A percentile compares a stretch with the other conserved stretches of the same genome.
These are phyloP conservation scores for Pristionchus entomophagus DNA, from an alignment of 2,888 invertebrate genomes.

Conservation along the genomic window DNA sequence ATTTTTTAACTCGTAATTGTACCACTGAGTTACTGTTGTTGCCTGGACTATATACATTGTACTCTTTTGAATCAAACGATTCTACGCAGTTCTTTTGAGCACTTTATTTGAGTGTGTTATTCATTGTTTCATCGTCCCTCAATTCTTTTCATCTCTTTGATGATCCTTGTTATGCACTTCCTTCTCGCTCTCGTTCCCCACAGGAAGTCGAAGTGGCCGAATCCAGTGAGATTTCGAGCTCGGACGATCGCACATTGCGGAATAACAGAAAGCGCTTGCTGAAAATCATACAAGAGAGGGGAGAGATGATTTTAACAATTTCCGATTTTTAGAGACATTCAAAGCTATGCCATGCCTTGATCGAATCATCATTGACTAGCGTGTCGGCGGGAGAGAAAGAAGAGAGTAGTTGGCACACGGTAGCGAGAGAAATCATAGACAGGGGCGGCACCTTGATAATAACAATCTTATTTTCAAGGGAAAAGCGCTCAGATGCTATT, in stretches of 20 bases:
- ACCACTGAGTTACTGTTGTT: too few species aligned
- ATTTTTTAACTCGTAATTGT: too few species aligned
- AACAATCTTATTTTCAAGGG: too few species aligned
- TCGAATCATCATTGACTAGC: not conserved
- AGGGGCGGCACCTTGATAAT: not conserved
- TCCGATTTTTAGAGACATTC: too few species aligned
- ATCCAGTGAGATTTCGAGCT: not conserved
- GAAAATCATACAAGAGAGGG: too few species aligned
- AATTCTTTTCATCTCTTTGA: not conserved
- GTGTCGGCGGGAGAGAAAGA: not conserved
- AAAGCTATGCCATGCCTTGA: too few species aligned
- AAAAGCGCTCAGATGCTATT: too few species aligned
- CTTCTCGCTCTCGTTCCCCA: not conserved
- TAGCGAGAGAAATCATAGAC: not conserved
- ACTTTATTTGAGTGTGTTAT: not conserved
- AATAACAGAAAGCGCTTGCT: not conserved
- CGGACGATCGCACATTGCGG: not conserved
- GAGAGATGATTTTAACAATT: too few species aligned
- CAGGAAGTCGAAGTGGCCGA: conserved; percentile 10
- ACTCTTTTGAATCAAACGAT: not conserved
- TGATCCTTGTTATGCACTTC: not conserved
- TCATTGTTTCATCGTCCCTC: not conserved
- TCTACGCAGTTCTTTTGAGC: not conserved
- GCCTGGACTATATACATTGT: too few species aligned
- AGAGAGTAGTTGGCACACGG: not conserved